Evolutionary conservation across 2,113 vertebrate species (phyloP).

Genomic region (Serinus canaria): DNA sequence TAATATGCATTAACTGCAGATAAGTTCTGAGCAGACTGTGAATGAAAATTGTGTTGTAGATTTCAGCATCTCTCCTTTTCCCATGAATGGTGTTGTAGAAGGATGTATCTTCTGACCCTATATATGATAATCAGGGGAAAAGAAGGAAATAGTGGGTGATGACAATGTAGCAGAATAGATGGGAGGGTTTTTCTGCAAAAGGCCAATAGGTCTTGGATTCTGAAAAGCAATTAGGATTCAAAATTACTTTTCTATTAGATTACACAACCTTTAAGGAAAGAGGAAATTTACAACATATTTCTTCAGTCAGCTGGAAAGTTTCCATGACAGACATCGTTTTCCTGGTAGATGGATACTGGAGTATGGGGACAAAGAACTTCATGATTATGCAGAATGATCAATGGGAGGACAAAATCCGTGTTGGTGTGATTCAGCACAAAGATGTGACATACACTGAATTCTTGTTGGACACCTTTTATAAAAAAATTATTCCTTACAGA

Average conservation of each 20-base stretch:
- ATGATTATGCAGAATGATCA: not conserved
- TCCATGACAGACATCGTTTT: slow-evolving; percentile 56
- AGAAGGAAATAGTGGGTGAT: not conserved
- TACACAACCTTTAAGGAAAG: not conserved
- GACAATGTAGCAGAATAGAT: not conserved
- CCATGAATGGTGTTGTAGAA: not conserved
- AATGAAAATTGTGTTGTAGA: not conserved
- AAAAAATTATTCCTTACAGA: slow-evolving; percentile 9
- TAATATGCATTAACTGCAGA: not conserved
- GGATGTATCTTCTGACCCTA: not conserved
- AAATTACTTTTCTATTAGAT: not conserved
- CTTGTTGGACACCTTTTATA: slow-evolving; percentile 28
- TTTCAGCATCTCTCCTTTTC: not conserved
- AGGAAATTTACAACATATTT: not conserved
- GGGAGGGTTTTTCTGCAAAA: not conserved
- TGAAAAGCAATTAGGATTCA: not conserved
- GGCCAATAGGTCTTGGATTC: not conserved
- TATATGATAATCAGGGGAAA: not conserved
- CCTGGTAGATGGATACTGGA: slow-evolving; percentile 59
- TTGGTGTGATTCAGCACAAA: slow-evolving; percentile 55
- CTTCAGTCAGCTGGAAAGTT: slow-evolving; percentile 54
- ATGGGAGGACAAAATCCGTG: slow-evolving; percentile 17
- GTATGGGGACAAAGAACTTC: not conserved
- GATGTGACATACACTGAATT: slow-evolving; percentile 9
- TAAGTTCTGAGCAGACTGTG: not conserved